A percentile compares a stretch with the other conserved stretches of the same genome.
Evolutionary conservation across 2,797 vertebrate species (phyloP).

Genomic region (Aeoliscus strigatus): DNA sequence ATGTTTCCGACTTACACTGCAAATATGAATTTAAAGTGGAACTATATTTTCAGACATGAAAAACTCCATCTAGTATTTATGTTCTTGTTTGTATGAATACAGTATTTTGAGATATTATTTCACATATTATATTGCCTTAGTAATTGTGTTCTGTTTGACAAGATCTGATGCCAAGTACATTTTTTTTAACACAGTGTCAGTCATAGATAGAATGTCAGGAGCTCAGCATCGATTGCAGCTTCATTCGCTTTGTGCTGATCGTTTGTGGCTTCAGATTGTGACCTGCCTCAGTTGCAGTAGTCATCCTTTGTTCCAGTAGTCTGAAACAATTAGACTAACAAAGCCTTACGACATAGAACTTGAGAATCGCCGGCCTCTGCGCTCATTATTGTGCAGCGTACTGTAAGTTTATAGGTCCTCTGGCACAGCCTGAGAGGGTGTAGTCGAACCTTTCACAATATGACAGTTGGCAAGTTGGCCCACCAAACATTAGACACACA

Average conservation of each 20-base stretch:
- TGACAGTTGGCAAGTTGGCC: conserved; percentile 57
- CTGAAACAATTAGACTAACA: conserved; percentile 56
- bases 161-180: not conserved
- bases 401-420: conserved; percentile 46
- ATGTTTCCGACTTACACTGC: too few relatives aligned
- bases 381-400: conserved; percentile 39
- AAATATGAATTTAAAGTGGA: too few relatives aligned
- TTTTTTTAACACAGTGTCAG: not conserved
- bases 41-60: too few relatives aligned
- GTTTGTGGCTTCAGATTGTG: conserved; percentile 46
- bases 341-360: conserved; percentile 51
- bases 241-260: conserved; percentile 8
- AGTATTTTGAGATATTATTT: not conserved
- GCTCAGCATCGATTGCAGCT: not conserved
- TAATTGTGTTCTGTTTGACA: too few relatives aligned
- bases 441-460: conserved; percentile 59
- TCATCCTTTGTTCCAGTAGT: conserved; percentile 49
- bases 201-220: conserved; percentile 7
- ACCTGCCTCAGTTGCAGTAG: conserved; percentile 50
- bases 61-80: not conserved
- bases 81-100: not conserved
- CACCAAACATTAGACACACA: conserved; percentile 62
- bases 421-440: conserved; percentile 44
- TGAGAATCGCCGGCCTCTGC: conserved; percentile 23
- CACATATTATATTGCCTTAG: too few relatives aligned